Conservation (phyloP, 2,888 invertebrate species). For the Hirtodrosophila alboralis region DNA sequence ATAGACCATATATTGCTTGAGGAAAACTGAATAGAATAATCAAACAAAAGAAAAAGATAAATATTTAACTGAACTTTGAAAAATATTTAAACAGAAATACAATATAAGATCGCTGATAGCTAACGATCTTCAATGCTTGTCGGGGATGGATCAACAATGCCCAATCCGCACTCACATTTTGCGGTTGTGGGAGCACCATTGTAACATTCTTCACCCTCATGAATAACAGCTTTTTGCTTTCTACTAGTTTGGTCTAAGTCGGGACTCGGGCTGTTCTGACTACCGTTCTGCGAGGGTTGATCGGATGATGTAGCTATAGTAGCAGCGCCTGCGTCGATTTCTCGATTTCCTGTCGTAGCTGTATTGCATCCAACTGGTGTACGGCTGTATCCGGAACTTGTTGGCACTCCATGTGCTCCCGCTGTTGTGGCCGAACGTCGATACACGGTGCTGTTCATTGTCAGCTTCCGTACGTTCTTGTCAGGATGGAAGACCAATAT, state of each 20-base stretch:
- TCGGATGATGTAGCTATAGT: slow-evolving; percentile 36
- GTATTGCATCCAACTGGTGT: slow-evolving; percentile 40
- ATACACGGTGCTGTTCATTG: slow-evolving; percentile 82
- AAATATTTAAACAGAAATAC: no score
- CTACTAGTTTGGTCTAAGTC: slow-evolving; percentile 18
- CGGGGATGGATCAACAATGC: slow-evolving; percentile 13
- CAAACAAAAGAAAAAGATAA: no score
- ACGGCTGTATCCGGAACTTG: slow-evolving; percentile 65
- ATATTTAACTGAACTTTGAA: background rate
- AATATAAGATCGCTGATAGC: no score
- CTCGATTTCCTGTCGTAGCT: slow-evolving; percentile 9
- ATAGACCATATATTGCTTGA: no score
- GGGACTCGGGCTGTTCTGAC: slow-evolving; percentile 23
- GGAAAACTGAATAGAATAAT: no score
- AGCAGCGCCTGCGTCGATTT: slow-evolving; percentile 13
- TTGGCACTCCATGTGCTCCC: slow-evolving; percentile 48
- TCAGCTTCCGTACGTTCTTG: slow-evolving; percentile 88
- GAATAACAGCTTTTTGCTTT: slow-evolving; percentile 33
- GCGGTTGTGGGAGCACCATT: slow-evolving; percentile 24
- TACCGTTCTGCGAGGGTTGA: slow-evolving; percentile 24
- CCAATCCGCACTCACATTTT: slow-evolving; percentile 27
- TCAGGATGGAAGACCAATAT: slow-evolving; percentile 91
- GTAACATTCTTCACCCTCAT: slow-evolving; percentile 39
- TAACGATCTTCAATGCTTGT: slow-evolving; percentile 17
- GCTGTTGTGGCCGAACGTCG: slow-evolving; percentile 70